Evolutionary conservation across 1,140 invertebrate species (phyloP), one percentile per base, ranked within the genome.

Genomic region (Meloidogyne hapla): DNA sequence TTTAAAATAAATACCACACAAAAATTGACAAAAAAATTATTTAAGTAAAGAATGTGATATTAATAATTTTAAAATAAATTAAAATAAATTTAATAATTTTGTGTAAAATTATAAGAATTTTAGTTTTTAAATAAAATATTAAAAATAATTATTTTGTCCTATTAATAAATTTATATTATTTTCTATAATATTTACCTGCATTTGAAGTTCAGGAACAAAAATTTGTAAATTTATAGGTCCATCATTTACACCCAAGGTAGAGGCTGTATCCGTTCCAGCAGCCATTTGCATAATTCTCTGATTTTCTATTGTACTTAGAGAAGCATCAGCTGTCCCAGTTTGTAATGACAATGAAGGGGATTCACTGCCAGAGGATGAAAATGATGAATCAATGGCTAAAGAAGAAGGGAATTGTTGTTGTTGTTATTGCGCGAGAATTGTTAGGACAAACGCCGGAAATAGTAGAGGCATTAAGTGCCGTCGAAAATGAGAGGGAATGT

Each of bases 151-250:
- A n/a, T n/a, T n/a, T n/a, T n/a, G n/a, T n/a, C n/a, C n/a, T n/a
- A n/a, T n/a, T n/a, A n/a, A n/a, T n/a, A n/a, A n/a, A n/a, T n/a
- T n/a, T n/a, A n/a, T n/a, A n/a, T n/a, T n/a, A n/a, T n/a, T n/a
- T n/a, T n/a, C n/a, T n/a, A n/a, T n/a, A n/a, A n/a, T n/a, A n/a
- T 79, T 73, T 79, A 89, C 89, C 87, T 89, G 89, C 18, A 89
- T 82, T 77, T 88, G 88, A 1, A 89, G 81, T 66, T 89, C 88
- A 40, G 88, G 88, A 6, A 89, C 84, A 42, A 88, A 88, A 21
- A 89, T 88, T 33, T 88, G 81, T 21, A 89, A 86, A 75, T 88
- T 88, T 9, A 89, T 86, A 33, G 73, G 48, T 9, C 26, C 38
- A 21, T 83, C 82, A 33, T 78, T 80, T 61, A 75, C 76, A 21